Conservation (phyloP, 2,888 invertebrate species). For the Leptogaster cylindrica region DNA sequence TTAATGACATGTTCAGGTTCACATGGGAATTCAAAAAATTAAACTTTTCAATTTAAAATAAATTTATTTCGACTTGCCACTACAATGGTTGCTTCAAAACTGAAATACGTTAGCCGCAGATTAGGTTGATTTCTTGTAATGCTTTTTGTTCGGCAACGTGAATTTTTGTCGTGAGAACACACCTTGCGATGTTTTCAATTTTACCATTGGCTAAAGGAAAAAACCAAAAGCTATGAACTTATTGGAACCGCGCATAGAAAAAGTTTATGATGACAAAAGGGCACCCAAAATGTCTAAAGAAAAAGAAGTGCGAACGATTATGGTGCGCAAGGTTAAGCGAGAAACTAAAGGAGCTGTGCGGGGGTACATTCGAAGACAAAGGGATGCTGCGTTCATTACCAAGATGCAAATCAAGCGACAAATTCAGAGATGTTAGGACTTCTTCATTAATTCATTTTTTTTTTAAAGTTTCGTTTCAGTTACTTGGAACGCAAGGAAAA, state of each 20-base stretch:
- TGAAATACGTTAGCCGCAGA: too few species aligned
- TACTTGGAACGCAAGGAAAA: slow-evolving; percentile 82
- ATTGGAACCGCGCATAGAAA: slow-evolving; percentile 86
- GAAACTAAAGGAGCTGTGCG: slow-evolving; percentile 92
- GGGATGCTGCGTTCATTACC: slow-evolving; percentile 87
- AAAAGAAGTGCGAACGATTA: slow-evolving; percentile 74
- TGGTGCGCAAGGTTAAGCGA: slow-evolving; percentile 82
- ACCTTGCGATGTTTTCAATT: too few species aligned
- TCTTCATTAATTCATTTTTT: neutral
- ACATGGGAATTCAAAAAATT: too few species aligned
- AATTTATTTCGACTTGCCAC: too few species aligned
- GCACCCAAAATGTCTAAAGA: slow-evolving; percentile 72
- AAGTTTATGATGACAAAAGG: slow-evolving; percentile 72
- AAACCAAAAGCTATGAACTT: slow-evolving; percentile 81
- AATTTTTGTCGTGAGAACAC: too few species aligned
- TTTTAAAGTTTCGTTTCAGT: slow-evolving; percentile 61
- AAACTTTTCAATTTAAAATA: too few species aligned
- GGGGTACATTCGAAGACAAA: slow-evolving; percentile 86
- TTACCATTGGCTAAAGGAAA: slow-evolving; percentile 62
- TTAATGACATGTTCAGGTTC: too few species aligned
- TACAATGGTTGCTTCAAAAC: too few species aligned
- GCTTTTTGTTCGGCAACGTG: too few species aligned
- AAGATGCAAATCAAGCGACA: slow-evolving; percentile 81
- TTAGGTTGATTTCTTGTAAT: too few species aligned
- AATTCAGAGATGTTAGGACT: slow-evolving; percentile 71